A percentile compares a stretch with the other conserved stretches of the same genome.
These are phyloP conservation scores for Tolmerus cingulatus DNA, from an alignment of 2,888 invertebrate genomes.

Conservation along the genomic window DNA sequence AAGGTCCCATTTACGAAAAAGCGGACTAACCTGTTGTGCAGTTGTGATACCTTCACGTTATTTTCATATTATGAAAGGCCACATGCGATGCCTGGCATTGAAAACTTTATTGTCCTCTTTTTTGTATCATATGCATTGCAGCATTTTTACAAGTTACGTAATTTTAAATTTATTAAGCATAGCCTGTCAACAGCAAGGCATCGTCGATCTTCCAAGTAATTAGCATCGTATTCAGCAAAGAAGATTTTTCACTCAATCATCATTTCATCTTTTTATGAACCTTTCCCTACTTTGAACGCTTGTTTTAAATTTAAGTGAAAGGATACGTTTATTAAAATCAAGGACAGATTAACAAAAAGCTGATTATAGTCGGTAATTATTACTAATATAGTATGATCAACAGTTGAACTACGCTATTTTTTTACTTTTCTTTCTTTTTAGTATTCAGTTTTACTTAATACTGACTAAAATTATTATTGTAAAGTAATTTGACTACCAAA, in stretches of 20 bases:
- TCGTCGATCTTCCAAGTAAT: not conserved
- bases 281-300: not conserved
- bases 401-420: not conserved
- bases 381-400: not conserved
- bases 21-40: not conserved
- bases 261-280: not conserved
- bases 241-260: not conserved
- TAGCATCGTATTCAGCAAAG: not conserved
- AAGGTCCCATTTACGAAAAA: not conserved
- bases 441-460: too few species aligned
- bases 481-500: too few species aligned
- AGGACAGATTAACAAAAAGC: not conserved
- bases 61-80: not conserved
- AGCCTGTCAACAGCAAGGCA: not conserved
- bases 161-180: not conserved
- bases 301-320: not conserved
- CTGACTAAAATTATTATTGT: too few species aligned
- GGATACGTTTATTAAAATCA: not conserved
- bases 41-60: not conserved
- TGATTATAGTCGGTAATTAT: not conserved
- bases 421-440: not conserved
- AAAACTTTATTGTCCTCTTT: not conserved
- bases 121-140: not conserved
- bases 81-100: not conserved
- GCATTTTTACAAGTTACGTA: not conserved